Evolutionary conservation across 2,797 vertebrate genomes (phyloP).

Genomic region (Xiphophorus birchmanni): DNA sequence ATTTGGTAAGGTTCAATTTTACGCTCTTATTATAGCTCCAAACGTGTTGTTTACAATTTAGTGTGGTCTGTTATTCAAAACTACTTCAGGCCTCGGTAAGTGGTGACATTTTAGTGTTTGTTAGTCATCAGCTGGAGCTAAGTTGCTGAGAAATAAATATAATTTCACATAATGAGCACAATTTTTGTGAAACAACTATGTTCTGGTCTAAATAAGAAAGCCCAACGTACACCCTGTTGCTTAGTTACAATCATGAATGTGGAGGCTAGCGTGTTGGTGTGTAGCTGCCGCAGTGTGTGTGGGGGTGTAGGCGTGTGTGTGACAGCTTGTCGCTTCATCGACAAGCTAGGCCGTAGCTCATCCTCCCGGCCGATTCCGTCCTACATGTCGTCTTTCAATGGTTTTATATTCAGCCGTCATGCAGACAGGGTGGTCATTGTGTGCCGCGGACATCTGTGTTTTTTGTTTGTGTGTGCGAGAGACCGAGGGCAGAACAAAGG

Average conservation of each 20-base stretch:
- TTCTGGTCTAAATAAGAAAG: conserved; percentile 45
- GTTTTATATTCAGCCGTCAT: conserved; percentile 26
- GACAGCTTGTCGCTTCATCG: conserved; percentile 24
- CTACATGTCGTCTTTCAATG: conserved; percentile 1
- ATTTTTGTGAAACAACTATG: conserved; percentile 41
- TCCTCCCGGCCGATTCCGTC: conserved; percentile 16
- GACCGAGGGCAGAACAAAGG: not conserved
- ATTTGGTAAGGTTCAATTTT: not conserved
- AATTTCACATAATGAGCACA: conserved; percentile 37
- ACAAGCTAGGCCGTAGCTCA: conserved; percentile 42
- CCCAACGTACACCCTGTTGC: conserved; percentile 63
- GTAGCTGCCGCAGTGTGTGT: conserved; percentile 41
- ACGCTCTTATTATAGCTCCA: not conserved
- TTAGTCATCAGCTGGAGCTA: conserved; percentile 1
- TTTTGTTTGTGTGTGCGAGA: conserved; percentile 12
- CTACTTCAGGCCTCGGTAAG: not conserved
- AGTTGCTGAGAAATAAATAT: not conserved
- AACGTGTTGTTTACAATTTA: not conserved
- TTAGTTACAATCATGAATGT: conserved; percentile 68
- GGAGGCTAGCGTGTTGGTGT: conserved; percentile 51
- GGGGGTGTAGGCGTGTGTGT: not conserved
- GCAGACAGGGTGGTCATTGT: conserved; percentile 10
- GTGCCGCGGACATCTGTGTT: conserved; percentile 10
- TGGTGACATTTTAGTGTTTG: not conserved
- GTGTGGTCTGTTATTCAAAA: not conserved